Base-by-base conservation (phyloP, 2,113 vertebrate genomes). In the Toxotes jaculatrix region DNA sequence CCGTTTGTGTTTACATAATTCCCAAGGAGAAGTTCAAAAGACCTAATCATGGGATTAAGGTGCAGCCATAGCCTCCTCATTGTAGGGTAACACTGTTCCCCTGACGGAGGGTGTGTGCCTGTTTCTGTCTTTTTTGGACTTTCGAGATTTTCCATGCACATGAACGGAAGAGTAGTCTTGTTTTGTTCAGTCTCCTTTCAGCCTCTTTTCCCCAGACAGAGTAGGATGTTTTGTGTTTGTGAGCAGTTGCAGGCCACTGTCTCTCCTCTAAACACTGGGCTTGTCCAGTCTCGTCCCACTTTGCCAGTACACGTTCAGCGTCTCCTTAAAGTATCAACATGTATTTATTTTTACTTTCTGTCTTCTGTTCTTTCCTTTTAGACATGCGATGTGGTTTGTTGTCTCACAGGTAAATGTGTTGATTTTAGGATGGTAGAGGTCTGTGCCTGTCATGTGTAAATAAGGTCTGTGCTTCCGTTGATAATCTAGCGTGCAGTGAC, bases 181-280 rank as follows among this genome's bases (percentile, higher is more conserved):
- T 83, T 87, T 79, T 71, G 59, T 69, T 82, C 38, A 0, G 49
- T 61, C 36, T 81, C 68, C 71, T 67, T 83, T 85, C 60, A 36
- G 76, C 72, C 69, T 65, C 32, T 63, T 51, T 59, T 27, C 31
- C 57, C 65, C 80, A 83, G 77, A 84, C 80, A 2, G 63, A 62
- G 51, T 32, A 74, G 76, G 85, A 77, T 87, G 86, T 79, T 81
- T 83, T 90, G 68, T 87, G 83, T 86, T 14, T 66, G 68, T 36
- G 82, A 85, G 88, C 59, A 61, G 80, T 92, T 65, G 64, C 82
- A 88, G 89, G 89, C 90, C 90, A 80, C 81, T 82, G 83, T 93
- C 88, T 89, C 71, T 81, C 85, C 81, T 89, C 79, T 57, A 89
- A 89, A 92, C 88, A 87, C 32, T 17, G 69, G 91, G 80, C 92